These are phyloP conservation scores for Cyanocitta stelleri DNA, from an alignment of 2,113 vertebrate genomes.

Conservation along the genomic window DNA sequence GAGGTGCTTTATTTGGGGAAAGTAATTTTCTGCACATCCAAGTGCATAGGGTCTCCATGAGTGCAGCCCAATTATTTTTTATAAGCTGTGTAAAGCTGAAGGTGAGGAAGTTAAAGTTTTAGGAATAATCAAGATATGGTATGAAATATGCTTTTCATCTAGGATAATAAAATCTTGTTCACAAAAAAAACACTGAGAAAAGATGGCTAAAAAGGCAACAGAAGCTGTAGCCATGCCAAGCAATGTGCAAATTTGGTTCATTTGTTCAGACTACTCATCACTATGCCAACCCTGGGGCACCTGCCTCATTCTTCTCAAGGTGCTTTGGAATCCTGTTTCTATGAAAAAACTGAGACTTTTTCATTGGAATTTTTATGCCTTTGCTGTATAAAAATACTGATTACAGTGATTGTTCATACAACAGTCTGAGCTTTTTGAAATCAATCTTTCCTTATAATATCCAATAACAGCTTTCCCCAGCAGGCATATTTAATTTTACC, in stretches of 20 bases:
- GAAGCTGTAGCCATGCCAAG: not conserved
- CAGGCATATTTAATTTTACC: constrained; percentile 24
- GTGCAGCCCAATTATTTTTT: not conserved
- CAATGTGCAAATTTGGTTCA: not conserved
- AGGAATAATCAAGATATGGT: not conserved
- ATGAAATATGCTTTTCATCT: not conserved
- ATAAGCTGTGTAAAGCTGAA: not conserved
- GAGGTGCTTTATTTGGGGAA: not conserved
- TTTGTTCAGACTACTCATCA: constrained; percentile 6
- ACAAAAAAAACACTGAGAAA: not conserved
- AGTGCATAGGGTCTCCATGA: not conserved
- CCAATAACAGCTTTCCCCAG: constrained; percentile 7
- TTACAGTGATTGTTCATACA: not conserved
- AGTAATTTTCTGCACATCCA: not conserved
- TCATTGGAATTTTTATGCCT: not conserved
- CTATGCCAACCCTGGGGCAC: not conserved
- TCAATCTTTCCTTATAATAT: constrained; percentile 29
- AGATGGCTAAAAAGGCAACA: not conserved
- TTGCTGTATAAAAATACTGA: not conserved
- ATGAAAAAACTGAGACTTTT: not conserved
- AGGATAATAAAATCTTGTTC: not conserved
- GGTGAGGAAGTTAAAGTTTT: not conserved
- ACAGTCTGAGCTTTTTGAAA: constrained; percentile 8
- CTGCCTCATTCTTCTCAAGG: not conserved
- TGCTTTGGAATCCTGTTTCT: not conserved